phyloP scores from a whole-genome alignment of 2,888 invertebrate species.

The Rotaria magnacalcarata region DNA sequence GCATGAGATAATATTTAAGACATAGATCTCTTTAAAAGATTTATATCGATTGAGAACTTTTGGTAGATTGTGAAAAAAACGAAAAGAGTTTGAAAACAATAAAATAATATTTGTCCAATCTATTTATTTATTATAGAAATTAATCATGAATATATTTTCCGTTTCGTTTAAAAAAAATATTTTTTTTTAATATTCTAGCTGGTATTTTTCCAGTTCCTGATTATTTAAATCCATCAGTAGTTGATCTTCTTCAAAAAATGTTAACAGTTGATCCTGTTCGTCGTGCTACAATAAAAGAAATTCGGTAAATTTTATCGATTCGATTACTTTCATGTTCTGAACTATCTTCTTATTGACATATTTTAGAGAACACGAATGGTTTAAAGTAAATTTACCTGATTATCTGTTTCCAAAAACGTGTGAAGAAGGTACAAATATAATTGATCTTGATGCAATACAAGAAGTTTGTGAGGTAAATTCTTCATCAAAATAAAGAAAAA shows the following conservation, averaged over 20 bases:
- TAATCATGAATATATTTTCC: no score
- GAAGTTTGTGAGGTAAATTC: conserved; percentile 43
- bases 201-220: conserved; percentile 97
- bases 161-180: no score
- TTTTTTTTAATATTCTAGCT: conserved; percentile 61
- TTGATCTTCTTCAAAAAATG: conserved; percentile 86
- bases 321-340: not conserved
- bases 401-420: conserved; percentile 74
- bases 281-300: conserved; percentile 89
- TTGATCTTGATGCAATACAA: conserved; percentile 42
- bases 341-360: conserved; percentile 18
- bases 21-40: no score
- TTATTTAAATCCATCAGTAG: conserved; percentile 88
- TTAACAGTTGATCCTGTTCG: conserved; percentile 97
- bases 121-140: no score
- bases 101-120: no score
- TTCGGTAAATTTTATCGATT: conserved; percentile 66
- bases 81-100: no score
- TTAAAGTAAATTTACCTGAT: conserved; percentile 87
- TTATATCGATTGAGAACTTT: no score
- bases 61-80: no score
- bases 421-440: conserved; percentile 37
- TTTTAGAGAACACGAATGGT: conserved; percentile 89
- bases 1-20: no score
- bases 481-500: no score